Percentiles rank a stretch among this genome's conserved stretches.
These are phyloP conservation scores for Elanus axillaris DNA, from an alignment of 2,113 vertebrate species.

Conservation along the genomic window DNA sequence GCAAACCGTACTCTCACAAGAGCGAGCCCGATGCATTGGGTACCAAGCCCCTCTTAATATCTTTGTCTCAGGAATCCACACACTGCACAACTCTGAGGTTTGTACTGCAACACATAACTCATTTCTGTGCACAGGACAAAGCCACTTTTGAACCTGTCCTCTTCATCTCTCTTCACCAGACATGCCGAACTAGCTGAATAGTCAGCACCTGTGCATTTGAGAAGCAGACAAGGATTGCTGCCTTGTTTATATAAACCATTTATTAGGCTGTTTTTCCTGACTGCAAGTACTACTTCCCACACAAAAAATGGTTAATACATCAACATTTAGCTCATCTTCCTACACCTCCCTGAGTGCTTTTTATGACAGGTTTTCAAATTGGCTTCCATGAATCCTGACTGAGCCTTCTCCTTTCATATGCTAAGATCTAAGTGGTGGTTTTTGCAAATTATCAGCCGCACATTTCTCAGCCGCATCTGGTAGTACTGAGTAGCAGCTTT, in stretches of 20 bases:
- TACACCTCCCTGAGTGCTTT: neutral
- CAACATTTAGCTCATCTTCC: constrained; percentile 10
- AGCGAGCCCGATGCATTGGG: fast-evolving
- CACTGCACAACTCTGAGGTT: neutral
- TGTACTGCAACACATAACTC: neutral
- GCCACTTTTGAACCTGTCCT: neutral
- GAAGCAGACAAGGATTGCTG: neutral
- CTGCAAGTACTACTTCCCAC: neutral
- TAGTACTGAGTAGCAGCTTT: neutral
- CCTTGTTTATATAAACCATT: neutral
- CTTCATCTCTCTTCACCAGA: neutral
- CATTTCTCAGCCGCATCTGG: constrained; percentile 2
- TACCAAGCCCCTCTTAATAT: neutral
- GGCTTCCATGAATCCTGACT: neutral
- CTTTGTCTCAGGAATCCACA: neutral
- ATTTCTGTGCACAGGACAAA: neutral
- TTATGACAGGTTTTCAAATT: constrained; percentile 24
- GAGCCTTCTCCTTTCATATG: constrained; percentile 13
- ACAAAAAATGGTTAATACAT: constrained; percentile 16
- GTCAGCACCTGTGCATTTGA: neutral
- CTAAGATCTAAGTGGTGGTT: neutral
- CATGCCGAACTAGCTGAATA: neutral
- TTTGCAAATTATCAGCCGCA: neutral
- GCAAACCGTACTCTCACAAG: neutral
- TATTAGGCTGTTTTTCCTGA: neutral